Percentiles rank a stretch among this genome's conserved stretches.
Conservation (phyloP, 2,888 invertebrate genomes). For the Dione juno region DNA sequence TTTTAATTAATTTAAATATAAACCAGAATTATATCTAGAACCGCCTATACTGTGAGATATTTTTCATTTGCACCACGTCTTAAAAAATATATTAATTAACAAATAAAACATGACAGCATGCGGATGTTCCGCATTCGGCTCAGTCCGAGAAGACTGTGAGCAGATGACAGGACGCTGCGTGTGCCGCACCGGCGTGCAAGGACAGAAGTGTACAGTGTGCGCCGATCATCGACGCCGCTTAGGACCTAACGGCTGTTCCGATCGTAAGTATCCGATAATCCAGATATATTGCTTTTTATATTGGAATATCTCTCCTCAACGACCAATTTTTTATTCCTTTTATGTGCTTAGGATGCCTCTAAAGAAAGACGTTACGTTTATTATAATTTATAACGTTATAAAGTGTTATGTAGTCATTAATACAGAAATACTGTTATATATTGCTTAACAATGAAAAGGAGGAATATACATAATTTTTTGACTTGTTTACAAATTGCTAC, state of each 20-base stretch:
- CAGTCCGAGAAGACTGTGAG: conserved; percentile 94
- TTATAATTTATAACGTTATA: conserved; percentile 36
- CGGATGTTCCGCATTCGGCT: conserved; percentile 94
- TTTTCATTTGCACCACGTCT: too few relatives aligned
- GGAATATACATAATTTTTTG: neutral
- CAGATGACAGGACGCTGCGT: conserved; percentile 96
- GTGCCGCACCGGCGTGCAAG: conserved; percentile 91
- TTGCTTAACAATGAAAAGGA: neutral
- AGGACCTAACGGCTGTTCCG: conserved; percentile 86
- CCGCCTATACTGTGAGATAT: too few relatives aligned
- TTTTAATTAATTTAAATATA: too few relatives aligned
- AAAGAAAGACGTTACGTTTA: conserved; percentile 34
- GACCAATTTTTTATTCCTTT: conserved; percentile 37
- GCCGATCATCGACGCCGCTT: conserved; percentile 90
- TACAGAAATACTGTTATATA: neutral
- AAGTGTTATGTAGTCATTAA: conserved; percentile 19
- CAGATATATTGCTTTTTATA: conserved; percentile 45
- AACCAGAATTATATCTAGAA: too few relatives aligned
- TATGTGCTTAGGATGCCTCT: conserved; percentile 25
- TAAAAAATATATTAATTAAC: neutral
- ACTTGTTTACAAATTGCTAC: conserved; percentile 7
- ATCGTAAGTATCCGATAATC: conserved; percentile 66
- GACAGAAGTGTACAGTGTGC: conserved; percentile 93
- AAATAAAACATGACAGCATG: conserved; percentile 85
- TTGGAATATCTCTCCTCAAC: conserved; percentile 36